Conservation (phyloP, 2,797 vertebrate species). For the Nothura maculosa region DNA sequence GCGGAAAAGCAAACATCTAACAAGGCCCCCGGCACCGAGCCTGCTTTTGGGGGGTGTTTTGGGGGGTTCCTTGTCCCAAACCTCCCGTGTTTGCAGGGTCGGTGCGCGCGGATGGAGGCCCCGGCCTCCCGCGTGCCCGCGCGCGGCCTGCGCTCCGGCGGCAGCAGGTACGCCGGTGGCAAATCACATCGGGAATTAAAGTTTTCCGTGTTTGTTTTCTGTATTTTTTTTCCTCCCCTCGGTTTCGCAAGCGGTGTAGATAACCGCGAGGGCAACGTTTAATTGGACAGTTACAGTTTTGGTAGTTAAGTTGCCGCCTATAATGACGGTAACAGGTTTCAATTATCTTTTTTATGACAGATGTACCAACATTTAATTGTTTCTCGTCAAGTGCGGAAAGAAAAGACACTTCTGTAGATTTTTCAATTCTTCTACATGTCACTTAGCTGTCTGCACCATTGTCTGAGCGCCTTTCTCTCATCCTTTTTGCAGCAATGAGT, state of each 20-base stretch:
- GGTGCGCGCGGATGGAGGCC: constrained; percentile 30
- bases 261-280: constrained; percentile 70
- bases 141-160: not conserved
- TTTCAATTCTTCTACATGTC: constrained; percentile 97
- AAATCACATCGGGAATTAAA: constrained; percentile 60
- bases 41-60: not conserved
- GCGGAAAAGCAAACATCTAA: constrained; percentile 69
- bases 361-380: constrained; percentile 89
- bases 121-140: not conserved
- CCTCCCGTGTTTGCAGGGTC: constrained; percentile 70
- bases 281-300: constrained; percentile 77
- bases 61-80: constrained; percentile 56
- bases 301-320: constrained; percentile 67
- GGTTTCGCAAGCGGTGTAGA: constrained; percentile 68
- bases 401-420: constrained; percentile 97
- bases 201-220: not conserved
- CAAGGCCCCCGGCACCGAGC: constrained; percentile 58
- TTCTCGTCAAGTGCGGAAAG: constrained; percentile 91
- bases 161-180: not conserved
- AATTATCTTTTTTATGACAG: constrained; percentile 86
- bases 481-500: constrained; percentile 93
- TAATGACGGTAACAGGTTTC: constrained; percentile 81
- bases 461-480: constrained; percentile 89
- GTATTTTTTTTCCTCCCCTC: constrained; percentile 19
- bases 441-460: constrained; percentile 94